Evolutionary conservation across 1,140 invertebrate genomes (phyloP), one percentile per base, ranked within the genome.

Genomic region (Anastrepha obliqua): DNA sequence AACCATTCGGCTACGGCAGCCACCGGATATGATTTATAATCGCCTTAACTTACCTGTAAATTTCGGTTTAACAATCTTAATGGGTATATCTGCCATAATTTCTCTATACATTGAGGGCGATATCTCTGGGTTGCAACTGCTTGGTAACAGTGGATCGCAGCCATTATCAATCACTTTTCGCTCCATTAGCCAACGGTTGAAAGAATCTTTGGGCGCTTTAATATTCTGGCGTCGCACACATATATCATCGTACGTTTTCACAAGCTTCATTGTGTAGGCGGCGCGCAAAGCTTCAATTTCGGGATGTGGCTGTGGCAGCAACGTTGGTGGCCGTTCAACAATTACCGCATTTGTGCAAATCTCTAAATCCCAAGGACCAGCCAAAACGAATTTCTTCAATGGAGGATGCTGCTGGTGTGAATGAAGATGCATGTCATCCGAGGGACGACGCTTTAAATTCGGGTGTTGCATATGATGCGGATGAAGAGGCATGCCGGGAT

Each of bases 21-120:
- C 29, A 29, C 29, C 29, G 29, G 29, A 29, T 29, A 29, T 29
- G 29, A 55, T 55, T 55, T 55, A 55, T 8, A 55, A 94, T 99
- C 98, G 6, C 97, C 97, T 86, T 15, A 42, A 5, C 3, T 62
- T 86, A 86, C 85, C 85, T 8, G 98, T 98, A 92, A 98, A 99
- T 93, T 99, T 99, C 11, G 98, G 98, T 93, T 98, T 96, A 7
- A 98, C 96, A 67, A 99, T 95, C 94, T 99, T 99, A 55, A 99
- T 98, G 0, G 98, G 98, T 90, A 99, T 98, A 93, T 99, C 98
- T 93, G 99, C 98, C 98, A 99, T 99, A 51, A 99, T 99, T 94
- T 99, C 98, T 87, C 97, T 96, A 93, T 98, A 99, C 98, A 99
- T 98, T 5, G 97, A 97, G 92, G 96, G 95, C 2, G 98, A 99